These are phyloP conservation scores for Physella acuta DNA, from an alignment of 1,140 invertebrate species.

Conservation along the genomic window DNA sequence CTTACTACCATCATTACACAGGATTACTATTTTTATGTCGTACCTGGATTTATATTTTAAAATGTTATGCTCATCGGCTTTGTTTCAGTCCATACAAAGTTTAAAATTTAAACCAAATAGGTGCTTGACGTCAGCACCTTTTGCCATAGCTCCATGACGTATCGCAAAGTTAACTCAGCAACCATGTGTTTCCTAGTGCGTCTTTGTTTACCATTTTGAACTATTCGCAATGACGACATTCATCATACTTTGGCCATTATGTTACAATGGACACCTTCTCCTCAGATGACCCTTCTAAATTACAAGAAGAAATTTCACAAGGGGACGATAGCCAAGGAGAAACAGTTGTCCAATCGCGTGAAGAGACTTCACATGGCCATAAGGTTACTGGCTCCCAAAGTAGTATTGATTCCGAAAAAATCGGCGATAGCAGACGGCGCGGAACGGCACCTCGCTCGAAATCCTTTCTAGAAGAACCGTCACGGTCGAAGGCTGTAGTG, in stretches of 20 bases:
- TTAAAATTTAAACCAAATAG: not conserved
- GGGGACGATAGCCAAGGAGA: not conserved
- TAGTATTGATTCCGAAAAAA: conserved; percentile 19
- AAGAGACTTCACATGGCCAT: conserved; percentile 14
- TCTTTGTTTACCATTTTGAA: conserved; percentile 15
- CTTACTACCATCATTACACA: no score
- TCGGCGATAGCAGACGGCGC: conserved; percentile 6
- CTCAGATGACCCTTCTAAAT: not conserved
- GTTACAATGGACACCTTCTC: conserved; percentile 19
- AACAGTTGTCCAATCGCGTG: not conserved
- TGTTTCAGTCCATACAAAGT: not conserved
- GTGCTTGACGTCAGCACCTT: conserved; percentile 19
- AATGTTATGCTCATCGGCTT: no score
- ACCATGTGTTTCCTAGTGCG: conserved; percentile 18
- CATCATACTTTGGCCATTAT: not conserved
- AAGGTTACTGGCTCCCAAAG: conserved; percentile 19
- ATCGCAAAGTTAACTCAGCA: conserved; percentile 10
- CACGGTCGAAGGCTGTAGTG: conserved; percentile 8
- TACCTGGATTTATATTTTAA: no score
- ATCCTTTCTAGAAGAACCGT: conserved; percentile 15
- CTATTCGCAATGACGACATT: conserved; percentile 10
- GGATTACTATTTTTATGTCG: no score
- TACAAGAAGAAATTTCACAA: conserved; percentile 3
- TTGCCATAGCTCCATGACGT: conserved; percentile 24
- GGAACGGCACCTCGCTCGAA: conserved; percentile 9